Base-by-base conservation (phyloP, 2,797 vertebrate genomes). In the Benthosema pterotum region DNA sequence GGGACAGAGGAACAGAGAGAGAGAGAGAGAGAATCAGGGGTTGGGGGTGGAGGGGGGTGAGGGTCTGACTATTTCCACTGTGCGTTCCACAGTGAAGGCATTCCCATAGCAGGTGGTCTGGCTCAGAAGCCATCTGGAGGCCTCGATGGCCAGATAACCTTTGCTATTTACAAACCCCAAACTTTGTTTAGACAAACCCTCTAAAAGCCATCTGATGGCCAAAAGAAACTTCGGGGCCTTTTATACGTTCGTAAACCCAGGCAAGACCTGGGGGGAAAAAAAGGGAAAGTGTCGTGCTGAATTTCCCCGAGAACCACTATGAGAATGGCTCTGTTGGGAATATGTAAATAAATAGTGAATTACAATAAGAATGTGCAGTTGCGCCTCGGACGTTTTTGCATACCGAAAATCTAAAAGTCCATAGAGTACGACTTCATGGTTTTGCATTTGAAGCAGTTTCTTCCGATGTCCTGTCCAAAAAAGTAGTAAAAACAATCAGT, bases 161-260 rank as follows among this genome's bases (percentile, higher is more conserved):
- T 83, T 15, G 69, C 83, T 91, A 89, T 92, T 91, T 91, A 91
- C 91, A 90, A 92, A 91, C 77, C 88, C 79, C 67, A 82, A 87
- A 91, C 90, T 90, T 79, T 92, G 90, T 92, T 93, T 93, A 88
- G 86, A 92, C 84, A 91, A 89, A 88, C 74, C 85, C 88, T 89
- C 81, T 88, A 90, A 92, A 91, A 92, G 84, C 87, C 65, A 58
- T 59, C 71, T 14, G 58, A 81, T 52, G 77, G 88, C 89, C 90
- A 88, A 89, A 79, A 89, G 74, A 83, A 88, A 87, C 75, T 68
- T 63, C 52, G 67, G 67, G 18, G 80, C 80, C 55, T 74, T 84
- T 87, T 84, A 83, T 86, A 38, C 32, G 83, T 80, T 89, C 86
- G 82, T 78, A 80, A 83, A n/a, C n/a, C n/a, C 79, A 67, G 52